phyloP scores from a whole-genome alignment of 2,888 invertebrate species.

The Xestia sexstrigata region DNA sequence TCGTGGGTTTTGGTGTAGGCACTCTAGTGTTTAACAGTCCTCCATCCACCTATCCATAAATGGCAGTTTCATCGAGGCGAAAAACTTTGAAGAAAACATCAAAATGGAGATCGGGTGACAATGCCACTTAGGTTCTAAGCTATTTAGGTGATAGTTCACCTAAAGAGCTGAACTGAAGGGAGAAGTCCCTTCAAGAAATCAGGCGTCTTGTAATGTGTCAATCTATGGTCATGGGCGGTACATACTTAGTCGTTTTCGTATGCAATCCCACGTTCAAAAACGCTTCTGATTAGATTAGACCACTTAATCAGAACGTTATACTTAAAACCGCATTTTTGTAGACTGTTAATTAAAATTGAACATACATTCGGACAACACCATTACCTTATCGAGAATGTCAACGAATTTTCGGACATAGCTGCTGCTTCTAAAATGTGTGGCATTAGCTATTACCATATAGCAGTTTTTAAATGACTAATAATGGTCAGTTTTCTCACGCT shows the following conservation, averaged over 20 bases:
- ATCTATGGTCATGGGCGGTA: neutral
- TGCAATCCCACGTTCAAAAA: constrained; percentile 4
- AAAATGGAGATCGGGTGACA: neutral
- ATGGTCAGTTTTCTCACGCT: neutral
- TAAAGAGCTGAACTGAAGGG: too few relatives aligned
- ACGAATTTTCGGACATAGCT: neutral
- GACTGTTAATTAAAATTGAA: constrained; percentile 9
- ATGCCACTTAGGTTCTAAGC: too few relatives aligned
- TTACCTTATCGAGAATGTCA: neutral
- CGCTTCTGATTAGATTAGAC: neutral
- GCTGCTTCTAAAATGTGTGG: constrained; percentile 1
- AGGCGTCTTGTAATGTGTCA: neutral
- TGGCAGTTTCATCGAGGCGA: neutral
- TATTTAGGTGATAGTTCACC: neutral
- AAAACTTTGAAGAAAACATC: neutral
- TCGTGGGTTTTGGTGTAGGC: neutral
- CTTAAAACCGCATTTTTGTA: constrained; percentile 18
- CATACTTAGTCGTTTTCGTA: neutral
- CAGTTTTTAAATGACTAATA: neutral
- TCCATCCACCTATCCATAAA: neutral
- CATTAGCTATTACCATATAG: neutral
- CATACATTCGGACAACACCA: constrained; percentile 12
- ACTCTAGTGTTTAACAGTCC: neutral
- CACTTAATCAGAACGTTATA: constrained; percentile 4
- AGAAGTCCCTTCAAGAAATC: neutral